phyloP scores from a whole-genome alignment of 2,113 vertebrate genomes.

The Emydura subglobosa region DNA sequence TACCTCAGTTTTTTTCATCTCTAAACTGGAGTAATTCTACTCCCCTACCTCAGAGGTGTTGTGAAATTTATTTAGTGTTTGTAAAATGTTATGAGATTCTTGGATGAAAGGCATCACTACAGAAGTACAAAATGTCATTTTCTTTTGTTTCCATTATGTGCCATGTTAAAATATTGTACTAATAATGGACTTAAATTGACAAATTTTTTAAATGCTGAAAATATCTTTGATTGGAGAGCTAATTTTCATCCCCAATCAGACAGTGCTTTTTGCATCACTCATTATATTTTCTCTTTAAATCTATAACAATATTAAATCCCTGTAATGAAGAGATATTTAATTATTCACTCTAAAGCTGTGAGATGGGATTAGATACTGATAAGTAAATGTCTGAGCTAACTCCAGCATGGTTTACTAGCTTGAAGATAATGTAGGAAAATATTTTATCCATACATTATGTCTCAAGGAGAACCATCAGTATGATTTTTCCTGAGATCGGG shows the following conservation, averaged over 20 bases:
- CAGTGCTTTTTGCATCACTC: constrained; percentile 27
- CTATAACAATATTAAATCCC: background rate
- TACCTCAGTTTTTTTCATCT: background rate
- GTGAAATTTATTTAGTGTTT: background rate
- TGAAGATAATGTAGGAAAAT: background rate
- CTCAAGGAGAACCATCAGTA: background rate
- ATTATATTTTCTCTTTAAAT: constrained; percentile 11
- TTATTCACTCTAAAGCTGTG: background rate
- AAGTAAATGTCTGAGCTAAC: background rate
- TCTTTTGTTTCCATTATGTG: background rate
- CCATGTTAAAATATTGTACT: background rate
- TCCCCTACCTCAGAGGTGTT: background rate
- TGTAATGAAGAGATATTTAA: background rate
- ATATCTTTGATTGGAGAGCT: background rate
- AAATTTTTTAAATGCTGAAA: background rate
- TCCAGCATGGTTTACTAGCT: background rate
- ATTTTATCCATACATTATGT: background rate
- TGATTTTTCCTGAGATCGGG: background rate
- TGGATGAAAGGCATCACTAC: background rate
- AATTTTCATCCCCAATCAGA: background rate
- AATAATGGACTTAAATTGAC: constrained; percentile 28
- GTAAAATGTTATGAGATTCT: background rate
- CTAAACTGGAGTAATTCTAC: background rate
- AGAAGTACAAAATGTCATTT: constrained; percentile 14
- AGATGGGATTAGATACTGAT: background rate